A percentile compares a stretch with the other conserved stretches of the same genome.
Conservation (phyloP, 2,113 vertebrate genomes). For the Cygnus buccinator region DNA sequence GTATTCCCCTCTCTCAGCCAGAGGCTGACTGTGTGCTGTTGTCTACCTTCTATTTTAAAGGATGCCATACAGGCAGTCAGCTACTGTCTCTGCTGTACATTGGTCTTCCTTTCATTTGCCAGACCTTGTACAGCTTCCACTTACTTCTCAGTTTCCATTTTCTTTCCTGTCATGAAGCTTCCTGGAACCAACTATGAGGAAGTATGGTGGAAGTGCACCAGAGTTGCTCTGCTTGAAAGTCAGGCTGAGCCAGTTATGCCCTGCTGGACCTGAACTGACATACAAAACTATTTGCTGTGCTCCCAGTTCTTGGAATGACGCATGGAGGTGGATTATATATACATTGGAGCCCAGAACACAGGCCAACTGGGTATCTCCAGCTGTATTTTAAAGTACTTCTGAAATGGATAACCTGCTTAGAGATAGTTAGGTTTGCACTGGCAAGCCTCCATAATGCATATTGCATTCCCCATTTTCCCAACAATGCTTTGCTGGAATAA, state of each 20-base stretch:
- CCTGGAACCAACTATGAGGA: neutral
- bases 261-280: neutral
- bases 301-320: neutral
- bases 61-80: neutral
- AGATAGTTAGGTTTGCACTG: neutral
- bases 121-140: neutral
- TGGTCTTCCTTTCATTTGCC: neutral
- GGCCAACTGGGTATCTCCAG: neutral
- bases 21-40: fast-evolving
- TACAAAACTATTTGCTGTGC: neutral
- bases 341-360: neutral
- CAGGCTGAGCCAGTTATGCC: neutral
- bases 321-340: neutral
- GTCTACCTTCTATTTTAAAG: neutral
- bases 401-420: neutral
- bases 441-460: neutral
- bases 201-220: neutral
- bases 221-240: neutral
- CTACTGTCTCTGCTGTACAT: neutral
- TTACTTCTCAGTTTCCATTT: neutral
- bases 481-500: neutral
- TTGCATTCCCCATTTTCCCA: neutral
- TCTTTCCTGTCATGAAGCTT: neutral
- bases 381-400: neutral
- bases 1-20: neutral